Conservation (phyloP, 2,113 vertebrate species). For the Heterochromis multidens region DNA sequence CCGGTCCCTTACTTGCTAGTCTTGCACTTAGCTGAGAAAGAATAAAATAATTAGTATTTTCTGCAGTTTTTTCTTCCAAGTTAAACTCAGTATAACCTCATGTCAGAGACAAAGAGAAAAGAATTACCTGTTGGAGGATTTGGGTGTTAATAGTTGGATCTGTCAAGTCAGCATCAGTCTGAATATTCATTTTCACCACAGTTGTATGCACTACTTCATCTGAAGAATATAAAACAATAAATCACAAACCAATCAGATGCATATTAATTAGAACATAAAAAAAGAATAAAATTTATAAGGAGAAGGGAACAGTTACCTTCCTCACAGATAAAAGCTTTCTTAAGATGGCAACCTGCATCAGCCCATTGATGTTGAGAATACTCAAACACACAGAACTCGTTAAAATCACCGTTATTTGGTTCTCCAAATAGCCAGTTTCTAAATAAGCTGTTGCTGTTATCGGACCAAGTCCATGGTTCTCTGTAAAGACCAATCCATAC, state of each 20-base stretch:
- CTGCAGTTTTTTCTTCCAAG: neutral
- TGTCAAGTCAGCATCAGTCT: neutral
- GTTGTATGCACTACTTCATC: neutral
- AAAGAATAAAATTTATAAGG: neutral
- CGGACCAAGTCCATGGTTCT: neutral
- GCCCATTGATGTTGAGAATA: fast-evolving
- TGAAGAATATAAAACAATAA: neutral
- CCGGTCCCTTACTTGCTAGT: neutral
- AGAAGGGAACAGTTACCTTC: neutral
- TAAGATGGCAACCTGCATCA: fast-evolving
- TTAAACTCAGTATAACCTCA: neutral
- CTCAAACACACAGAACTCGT: neutral
- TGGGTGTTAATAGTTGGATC: neutral
- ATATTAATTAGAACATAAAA: neutral
- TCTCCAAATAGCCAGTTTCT: neutral
- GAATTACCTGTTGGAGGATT: neutral
- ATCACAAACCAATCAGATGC: neutral
- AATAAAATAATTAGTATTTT: neutral
- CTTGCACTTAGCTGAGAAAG: neutral
- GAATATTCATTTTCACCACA: neutral
- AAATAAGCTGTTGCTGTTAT: neutral
- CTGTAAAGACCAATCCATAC: constrained; percentile 21
- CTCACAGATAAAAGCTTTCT: neutral
- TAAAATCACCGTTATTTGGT: neutral
- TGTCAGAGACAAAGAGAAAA: neutral